Percentiles rank a stretch among this genome's conserved stretches.
Conservation (phyloP, 1,140 invertebrate species). For the Grapholita molesta region DNA sequence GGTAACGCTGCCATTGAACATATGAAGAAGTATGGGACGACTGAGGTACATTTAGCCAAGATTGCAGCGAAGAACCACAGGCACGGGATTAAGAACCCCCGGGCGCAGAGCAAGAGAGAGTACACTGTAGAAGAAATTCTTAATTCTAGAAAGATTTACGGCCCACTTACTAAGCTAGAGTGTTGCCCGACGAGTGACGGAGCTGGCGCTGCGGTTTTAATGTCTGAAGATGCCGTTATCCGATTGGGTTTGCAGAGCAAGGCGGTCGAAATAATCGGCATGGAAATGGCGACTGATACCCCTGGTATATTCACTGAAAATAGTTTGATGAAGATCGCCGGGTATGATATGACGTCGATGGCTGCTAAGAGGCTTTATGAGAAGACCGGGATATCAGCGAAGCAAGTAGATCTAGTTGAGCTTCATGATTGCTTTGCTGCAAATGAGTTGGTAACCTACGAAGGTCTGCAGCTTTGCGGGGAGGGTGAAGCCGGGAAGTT, state of each 20-base stretch:
- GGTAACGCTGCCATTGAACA: slow-evolving; percentile 97
- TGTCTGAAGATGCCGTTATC: slow-evolving; percentile 93
- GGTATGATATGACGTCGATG: slow-evolving; percentile 96
- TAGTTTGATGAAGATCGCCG: slow-evolving; percentile 94
- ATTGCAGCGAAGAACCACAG: slow-evolving; percentile 99
- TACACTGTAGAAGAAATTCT: slow-evolving; percentile 94
- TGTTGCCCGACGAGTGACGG: slow-evolving; percentile 99
- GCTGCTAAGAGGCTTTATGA: slow-evolving; percentile 90
- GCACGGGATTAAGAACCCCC: slow-evolving; percentile 97
- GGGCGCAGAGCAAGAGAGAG: slow-evolving; percentile 94
- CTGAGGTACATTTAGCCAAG: slow-evolving; percentile 95
- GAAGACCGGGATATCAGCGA: slow-evolving; percentile 86
- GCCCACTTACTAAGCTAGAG: slow-evolving; percentile 95
- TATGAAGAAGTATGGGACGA: slow-evolving; percentile 98
- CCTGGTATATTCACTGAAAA: slow-evolving; percentile 90
- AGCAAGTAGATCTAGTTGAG: slow-evolving; percentile 96
- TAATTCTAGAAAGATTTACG: slow-evolving; percentile 90
- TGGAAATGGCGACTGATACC: slow-evolving; percentile 97
- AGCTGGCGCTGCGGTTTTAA: slow-evolving; percentile 93
- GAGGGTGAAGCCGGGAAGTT: slow-evolving; percentile 95
- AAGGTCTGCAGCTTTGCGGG: slow-evolving; percentile 95
- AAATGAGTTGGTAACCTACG: slow-evolving; percentile 98
- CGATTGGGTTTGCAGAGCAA: slow-evolving; percentile 88
- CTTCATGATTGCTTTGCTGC: slow-evolving; percentile 99
- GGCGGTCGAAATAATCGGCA: slow-evolving; percentile 96